Evolutionary conservation across 2,888 invertebrate genomes (phyloP), one percentile per base, ranked within the genome.

Genomic region (Lycaena phlaeas): DNA sequence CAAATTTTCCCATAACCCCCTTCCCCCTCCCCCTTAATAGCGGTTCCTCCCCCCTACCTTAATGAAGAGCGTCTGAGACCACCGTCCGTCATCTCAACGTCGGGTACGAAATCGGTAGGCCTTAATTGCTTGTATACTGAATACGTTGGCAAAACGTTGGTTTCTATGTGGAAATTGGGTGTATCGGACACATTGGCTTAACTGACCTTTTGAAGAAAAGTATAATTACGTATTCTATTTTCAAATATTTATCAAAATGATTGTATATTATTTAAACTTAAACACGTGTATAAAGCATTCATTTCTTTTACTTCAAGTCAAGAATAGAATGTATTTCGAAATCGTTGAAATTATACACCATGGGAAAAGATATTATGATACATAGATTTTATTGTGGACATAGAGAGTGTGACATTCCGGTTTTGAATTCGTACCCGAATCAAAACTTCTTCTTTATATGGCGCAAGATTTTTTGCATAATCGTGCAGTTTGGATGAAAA

Each of bases 1-100:
- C 81, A 84, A 84, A 84, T 84, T 70, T 79, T 78, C 71, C 77
- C 70, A 81, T 82, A 82, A 84, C 78, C 78, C 78, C 73, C 73
- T 75, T 54, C 51, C 52, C 54, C 56, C 55, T 56, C 54, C 57
- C 46, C 53, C 51, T 53, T 46, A 53, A n/a, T n/a, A n/a, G n/a
- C n/a, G n/a, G n/a, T 58, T 56, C 58, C 45, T 43, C 43, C 42
- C 41, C 43, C 52, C 52, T 50, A 51, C 59, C 71, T 69, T 82
- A 79, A 82, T 82, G 81, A 82, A 82, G 76, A 77, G 75, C 54
- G 68, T 65, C 69, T 69, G 69, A 73, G 72, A 71, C 71, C 59
- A 56, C 59, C 67, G 72, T 68, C 68, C 71, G 76, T 78, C 77
- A 74, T 77, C 78, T 78, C 70, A 64, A 64, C 69, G 65, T 65